These are phyloP conservation scores for Mola mola DNA, from an alignment of 2,113 vertebrate species.

Conservation along the genomic window DNA sequence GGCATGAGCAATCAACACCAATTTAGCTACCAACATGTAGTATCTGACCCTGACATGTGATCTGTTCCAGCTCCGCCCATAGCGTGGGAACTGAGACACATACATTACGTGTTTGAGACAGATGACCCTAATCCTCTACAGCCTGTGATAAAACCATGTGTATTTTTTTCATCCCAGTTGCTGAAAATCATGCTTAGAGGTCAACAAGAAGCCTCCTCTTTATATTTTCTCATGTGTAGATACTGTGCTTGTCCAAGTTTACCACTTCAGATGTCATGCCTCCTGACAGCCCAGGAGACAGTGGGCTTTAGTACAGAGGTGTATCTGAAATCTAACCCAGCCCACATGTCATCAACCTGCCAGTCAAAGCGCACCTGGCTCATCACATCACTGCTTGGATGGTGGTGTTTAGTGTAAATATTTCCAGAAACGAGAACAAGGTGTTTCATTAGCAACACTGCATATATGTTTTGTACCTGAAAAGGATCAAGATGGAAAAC, in stretches of 20 bases:
- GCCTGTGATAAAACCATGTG: constrained; percentile 18
- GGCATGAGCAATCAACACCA: too few species aligned
- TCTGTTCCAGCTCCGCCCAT: constrained; percentile 2
- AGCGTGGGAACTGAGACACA: constrained; percentile 26
- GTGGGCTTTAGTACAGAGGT: constrained; percentile 41
- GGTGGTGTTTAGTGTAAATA: constrained; percentile 45
- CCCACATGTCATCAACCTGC: constrained; percentile 34
- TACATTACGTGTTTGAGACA: constrained; percentile 5
- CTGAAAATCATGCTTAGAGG: not conserved
- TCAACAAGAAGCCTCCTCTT: not conserved
- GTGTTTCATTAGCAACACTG: not conserved
- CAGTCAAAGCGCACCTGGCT: constrained; percentile 53
- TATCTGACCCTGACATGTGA: constrained; percentile 40
- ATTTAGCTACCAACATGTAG: too few species aligned
- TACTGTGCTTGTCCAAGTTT: constrained; percentile 17
- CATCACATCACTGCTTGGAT: constrained; percentile 25
- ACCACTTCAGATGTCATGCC: constrained; percentile 16
- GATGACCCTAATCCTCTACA: constrained; percentile 10
- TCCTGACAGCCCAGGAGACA: constrained; percentile 26
- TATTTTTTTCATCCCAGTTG: not conserved
- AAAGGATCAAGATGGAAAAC: not conserved
- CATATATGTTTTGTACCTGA: not conserved
- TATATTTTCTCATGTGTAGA: not conserved
- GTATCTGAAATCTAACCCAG: constrained; percentile 63
- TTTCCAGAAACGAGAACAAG: constrained; percentile 20